These are phyloP conservation scores for Liposcelis brunnea DNA, from an alignment of 2,888 invertebrate species.

Conservation along the genomic window DNA sequence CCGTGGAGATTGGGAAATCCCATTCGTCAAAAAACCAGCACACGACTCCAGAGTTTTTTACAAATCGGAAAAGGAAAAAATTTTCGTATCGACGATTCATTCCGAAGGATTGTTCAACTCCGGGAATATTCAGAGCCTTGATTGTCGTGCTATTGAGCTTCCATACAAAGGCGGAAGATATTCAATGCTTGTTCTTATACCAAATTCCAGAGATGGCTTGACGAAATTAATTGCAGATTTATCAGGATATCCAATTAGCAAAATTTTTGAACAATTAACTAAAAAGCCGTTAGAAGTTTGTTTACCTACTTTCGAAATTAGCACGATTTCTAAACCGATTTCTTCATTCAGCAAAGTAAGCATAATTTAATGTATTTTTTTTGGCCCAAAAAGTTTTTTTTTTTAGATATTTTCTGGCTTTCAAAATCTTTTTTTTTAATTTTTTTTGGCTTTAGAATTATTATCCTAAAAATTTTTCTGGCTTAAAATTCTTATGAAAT, in stretches of 20 bases:
- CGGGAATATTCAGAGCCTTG: slow-evolving; percentile 18
- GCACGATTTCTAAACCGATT: slow-evolving; percentile 44
- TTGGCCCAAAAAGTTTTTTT: too few relatives aligned
- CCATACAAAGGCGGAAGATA: slow-evolving; percentile 35
- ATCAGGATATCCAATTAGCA: slow-evolving; percentile 29
- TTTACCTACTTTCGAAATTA: slow-evolving; percentile 42
- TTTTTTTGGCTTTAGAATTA: too few relatives aligned
- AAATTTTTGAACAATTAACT: slow-evolving; percentile 29
- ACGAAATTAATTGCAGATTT: slow-evolving; percentile 35
- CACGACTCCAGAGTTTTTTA: slow-evolving; percentile 16
- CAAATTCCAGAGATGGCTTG: slow-evolving; percentile 39
- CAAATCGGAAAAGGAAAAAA: slow-evolving; percentile 14
- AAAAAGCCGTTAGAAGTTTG: slow-evolving; percentile 33
- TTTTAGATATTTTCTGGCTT: too few relatives aligned
- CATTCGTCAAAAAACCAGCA: slow-evolving; percentile 16
- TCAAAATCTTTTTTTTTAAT: too few relatives aligned
- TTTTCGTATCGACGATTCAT: slow-evolving; percentile 17
- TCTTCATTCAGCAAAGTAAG: slow-evolving; percentile 37
- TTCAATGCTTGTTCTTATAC: slow-evolving; percentile 37
- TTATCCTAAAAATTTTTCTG: too few relatives aligned
- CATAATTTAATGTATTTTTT: neutral
- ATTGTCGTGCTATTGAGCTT: slow-evolving; percentile 18
- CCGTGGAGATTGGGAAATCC: slow-evolving; percentile 20
- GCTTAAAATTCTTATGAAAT: too few relatives aligned
- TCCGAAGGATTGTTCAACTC: slow-evolving; percentile 18